Evolutionary conservation across 1,140 invertebrate species (phyloP).

Genomic region (Probaryconus sp.): DNA sequence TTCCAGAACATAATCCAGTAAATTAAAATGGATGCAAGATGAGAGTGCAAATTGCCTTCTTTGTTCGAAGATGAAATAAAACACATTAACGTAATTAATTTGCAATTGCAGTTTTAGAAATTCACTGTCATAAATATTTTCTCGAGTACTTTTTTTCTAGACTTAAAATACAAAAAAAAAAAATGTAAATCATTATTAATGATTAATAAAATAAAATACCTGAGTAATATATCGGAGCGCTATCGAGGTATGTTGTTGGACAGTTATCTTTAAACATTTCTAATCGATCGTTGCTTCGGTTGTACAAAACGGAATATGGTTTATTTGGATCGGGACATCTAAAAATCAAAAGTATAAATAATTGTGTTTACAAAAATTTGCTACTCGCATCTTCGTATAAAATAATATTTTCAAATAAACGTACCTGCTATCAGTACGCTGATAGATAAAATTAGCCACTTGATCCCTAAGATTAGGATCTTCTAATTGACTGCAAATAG

Average conservation of each 20-base stretch:
- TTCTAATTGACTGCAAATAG: slow-evolving; percentile 69
- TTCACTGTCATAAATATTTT: no score
- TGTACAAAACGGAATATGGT: slow-evolving; percentile 70
- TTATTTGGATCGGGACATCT: slow-evolving; percentile 74
- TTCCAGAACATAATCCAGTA: no score
- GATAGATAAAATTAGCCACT: slow-evolving; percentile 69
- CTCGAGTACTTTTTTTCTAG: no score
- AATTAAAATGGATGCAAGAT: no score
- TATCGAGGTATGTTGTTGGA: slow-evolving; percentile 59
- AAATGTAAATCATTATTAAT: no score
- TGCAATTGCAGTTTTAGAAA: no score
- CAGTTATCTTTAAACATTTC: slow-evolving; percentile 62
- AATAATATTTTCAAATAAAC: background rate
- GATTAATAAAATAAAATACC: slow-evolving; percentile 55
- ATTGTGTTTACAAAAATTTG: no score
- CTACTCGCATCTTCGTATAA: slow-evolving; percentile 1
- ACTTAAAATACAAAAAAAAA: no score
- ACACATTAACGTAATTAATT: no score
- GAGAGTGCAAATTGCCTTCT: no score
- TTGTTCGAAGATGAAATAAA: no score
- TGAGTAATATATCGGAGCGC: slow-evolving; percentile 66
- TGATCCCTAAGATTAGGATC: slow-evolving; percentile 59
- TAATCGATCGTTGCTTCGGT: slow-evolving; percentile 67
- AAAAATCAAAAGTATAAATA: slow-evolving; percentile 5
- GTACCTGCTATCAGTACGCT: slow-evolving; percentile 69